Conservation (phyloP, 2,113 vertebrate species). For the Ceratotherium simum region DNA sequence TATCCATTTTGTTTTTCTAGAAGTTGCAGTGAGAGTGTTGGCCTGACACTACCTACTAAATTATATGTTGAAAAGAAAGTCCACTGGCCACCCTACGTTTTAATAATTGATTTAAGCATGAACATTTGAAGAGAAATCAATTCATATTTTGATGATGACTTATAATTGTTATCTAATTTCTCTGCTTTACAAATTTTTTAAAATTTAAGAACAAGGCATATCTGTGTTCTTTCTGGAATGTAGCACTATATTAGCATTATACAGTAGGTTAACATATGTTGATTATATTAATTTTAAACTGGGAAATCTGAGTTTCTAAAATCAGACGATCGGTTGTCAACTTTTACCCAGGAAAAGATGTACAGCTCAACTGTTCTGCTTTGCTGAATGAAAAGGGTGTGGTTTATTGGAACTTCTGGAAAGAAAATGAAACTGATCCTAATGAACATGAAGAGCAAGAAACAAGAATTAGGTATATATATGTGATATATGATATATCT, state of each 20-base stretch:
- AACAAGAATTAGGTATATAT: conserved; percentile 27
- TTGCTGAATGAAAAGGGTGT: conserved; percentile 56
- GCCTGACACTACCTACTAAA: background rate
- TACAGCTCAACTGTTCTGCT: conserved; percentile 86
- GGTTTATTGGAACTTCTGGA: conserved; percentile 80
- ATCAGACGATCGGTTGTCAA: background rate
- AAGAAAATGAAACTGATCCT: background rate
- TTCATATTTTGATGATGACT: background rate
- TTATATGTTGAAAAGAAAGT: background rate
- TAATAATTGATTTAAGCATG: conserved; percentile 10
- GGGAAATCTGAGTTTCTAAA: conserved; percentile 28
- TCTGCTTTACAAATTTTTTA: background rate
- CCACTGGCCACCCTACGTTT: background rate
- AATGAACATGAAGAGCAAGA: conserved; percentile 37
- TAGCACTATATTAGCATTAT: background rate
- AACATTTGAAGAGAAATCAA: conserved; percentile 25
- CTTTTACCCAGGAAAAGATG: conserved; percentile 83
- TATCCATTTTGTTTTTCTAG: background rate
- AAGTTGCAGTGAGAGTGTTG: background rate
- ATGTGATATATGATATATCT: background rate
- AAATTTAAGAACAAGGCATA: background rate
- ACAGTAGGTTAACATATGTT: background rate
- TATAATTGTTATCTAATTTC: background rate
- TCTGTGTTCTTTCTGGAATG: background rate
- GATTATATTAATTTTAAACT: background rate